Conservation (phyloP, 2,888 invertebrate genomes). For the Aphrophora alni region DNA sequence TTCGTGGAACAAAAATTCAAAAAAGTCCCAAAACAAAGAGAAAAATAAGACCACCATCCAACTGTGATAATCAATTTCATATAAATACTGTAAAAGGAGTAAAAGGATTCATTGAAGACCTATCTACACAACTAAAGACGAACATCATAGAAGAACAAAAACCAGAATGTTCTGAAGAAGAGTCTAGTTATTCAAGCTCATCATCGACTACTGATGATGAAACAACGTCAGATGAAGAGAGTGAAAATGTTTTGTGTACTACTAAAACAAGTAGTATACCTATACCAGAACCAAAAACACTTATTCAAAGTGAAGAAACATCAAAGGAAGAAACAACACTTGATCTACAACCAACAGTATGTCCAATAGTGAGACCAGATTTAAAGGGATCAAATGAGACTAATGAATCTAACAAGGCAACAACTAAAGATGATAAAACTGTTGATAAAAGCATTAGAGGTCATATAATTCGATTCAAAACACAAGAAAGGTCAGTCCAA, state of each 20-base stretch:
- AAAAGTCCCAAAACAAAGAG: slow-evolving; percentile 36
- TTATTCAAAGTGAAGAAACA: neutral
- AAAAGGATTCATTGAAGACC: slow-evolving; percentile 34
- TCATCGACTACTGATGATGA: neutral
- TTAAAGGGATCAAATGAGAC: neutral
- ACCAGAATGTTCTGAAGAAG: neutral
- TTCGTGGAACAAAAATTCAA: slow-evolving; percentile 68
- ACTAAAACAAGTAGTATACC: neutral
- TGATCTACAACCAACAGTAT: neutral
- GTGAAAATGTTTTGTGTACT: neutral
- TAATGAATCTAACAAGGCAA: neutral
- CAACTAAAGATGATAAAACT: neutral
- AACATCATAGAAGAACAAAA: neutral
- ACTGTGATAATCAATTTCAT: neutral
- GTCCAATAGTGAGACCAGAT: neutral
- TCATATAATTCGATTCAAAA: neutral
- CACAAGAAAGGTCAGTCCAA: slow-evolving; percentile 17
- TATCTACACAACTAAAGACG: slow-evolving; percentile 3
- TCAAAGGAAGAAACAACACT: neutral
- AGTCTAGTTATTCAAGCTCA: neutral
- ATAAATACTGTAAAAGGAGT: neutral
- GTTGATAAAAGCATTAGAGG: neutral
- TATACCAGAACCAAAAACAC: neutral
- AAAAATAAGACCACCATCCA: slow-evolving; percentile 23
- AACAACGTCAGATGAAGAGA: neutral